Evolutionary conservation across 2,797 vertebrate species (phyloP), one percentile per base, ranked within the genome.

Genomic region (Pangasius larnaudii): DNA sequence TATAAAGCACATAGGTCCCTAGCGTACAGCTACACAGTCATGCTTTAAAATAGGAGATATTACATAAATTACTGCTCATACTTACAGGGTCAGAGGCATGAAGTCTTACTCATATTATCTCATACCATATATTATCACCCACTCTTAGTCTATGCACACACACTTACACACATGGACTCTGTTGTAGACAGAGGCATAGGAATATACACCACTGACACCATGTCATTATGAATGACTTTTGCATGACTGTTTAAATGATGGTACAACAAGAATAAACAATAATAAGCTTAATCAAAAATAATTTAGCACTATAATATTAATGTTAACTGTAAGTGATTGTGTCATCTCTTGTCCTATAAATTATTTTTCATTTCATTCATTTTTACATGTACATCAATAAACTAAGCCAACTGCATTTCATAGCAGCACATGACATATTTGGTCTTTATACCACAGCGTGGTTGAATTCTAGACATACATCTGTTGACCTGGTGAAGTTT

Each of bases 51-150:
- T 42, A 63, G 33, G 59, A 36, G 18, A 81, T 24, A 19, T 81
- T 81, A 61, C 33, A 82, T 42, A 82, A 63, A 82, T 27, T 63
- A 61, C 39, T n/a, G 33, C 36, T 61, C 58, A 63, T 39, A 58
- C 18, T 36, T 56, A 36, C 30, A 42, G 4, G 24, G 79, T n/a
- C 22, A 61, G 79, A 61, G 36, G 39, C 39, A n/a, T 16, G 24
- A 82, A 63, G 58, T n/a, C 79, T 82, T 42, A 61, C 58, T 81
- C 51, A 53, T 46, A 74, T 77, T 10, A 58, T 56, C 51, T 79
- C 3, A 33, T 56, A 79, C n/a, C 77, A 79, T 56, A 33, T 56
- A 79, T 56, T 11, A 79, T 58, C 77, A 79, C 77, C 77, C 77
- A 79, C 77, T 56, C 77, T 27, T 49, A 56, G 4, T 33, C 51